phyloP scores from a whole-genome alignment of 2,888 invertebrate species.

The Tortrix viridana region DNA sequence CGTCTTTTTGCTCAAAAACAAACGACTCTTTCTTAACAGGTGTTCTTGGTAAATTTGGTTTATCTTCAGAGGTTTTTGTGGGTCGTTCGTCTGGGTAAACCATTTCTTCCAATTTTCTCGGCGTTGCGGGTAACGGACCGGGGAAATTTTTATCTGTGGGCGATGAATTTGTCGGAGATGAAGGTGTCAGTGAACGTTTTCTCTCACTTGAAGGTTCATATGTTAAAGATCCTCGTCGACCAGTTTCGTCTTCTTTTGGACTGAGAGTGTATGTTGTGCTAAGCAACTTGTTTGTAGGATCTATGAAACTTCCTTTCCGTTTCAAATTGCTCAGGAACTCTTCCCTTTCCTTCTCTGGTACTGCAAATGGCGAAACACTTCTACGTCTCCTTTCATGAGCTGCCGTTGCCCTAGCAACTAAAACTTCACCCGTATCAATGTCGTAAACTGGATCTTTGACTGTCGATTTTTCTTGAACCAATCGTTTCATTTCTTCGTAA shows the following conservation, averaged over 20 bases:
- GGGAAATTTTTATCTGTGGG: slow-evolving; percentile 66
- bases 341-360: slow-evolving; percentile 73
- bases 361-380: slow-evolving; percentile 80
- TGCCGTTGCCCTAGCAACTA: slow-evolving; percentile 73
- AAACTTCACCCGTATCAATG: slow-evolving; percentile 71
- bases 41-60: slow-evolving; percentile 52
- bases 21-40: slow-evolving; percentile 64
- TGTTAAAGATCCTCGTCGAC: slow-evolving; percentile 65
- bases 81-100: slow-evolving; percentile 62
- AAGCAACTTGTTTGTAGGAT: slow-evolving; percentile 77
- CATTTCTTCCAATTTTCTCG: slow-evolving; percentile 70
- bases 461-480: slow-evolving; percentile 69
- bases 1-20: slow-evolving; percentile 59
- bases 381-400: slow-evolving; percentile 76
- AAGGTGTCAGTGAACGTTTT: slow-evolving; percentile 60
- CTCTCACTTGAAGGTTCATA: slow-evolving; percentile 58
- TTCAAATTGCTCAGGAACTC: slow-evolving; percentile 52
- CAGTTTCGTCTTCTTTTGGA: slow-evolving; percentile 70
- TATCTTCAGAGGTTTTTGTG: slow-evolving; percentile 50
- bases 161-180: slow-evolving; percentile 59
- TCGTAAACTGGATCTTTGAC: slow-evolving; percentile 78
- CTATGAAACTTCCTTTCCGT: slow-evolving; percentile 78
- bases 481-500: slow-evolving; percentile 78
- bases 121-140: slow-evolving; percentile 61
- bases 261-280: slow-evolving; percentile 72